Conservation (phyloP, 2,797 vertebrate species). For the Scomberomorus guttatus region DNA sequence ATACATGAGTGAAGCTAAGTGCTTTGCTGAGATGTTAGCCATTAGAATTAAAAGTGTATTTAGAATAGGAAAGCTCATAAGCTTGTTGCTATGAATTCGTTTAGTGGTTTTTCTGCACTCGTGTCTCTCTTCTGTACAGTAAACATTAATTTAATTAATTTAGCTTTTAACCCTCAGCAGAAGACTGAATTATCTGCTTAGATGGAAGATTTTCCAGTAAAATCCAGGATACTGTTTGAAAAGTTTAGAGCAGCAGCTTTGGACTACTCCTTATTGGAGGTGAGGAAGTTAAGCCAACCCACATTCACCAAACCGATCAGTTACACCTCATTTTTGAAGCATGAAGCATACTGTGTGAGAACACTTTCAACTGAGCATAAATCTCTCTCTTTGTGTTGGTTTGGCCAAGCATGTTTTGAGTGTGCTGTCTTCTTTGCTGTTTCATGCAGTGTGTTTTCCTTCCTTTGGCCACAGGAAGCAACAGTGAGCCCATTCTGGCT, state of each 20-base stretch:
- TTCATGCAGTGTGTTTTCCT: neutral
- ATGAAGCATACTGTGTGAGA: neutral
- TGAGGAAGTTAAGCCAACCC: neutral
- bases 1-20: neutral
- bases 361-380: neutral
- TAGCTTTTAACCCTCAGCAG: too few relatives aligned
- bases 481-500: neutral
- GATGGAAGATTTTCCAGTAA: neutral
- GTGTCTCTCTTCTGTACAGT: neutral
- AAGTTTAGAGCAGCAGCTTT: neutral
- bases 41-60: too few relatives aligned
- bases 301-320: neutral
- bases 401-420: too few relatives aligned
- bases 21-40: neutral
- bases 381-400: too few relatives aligned
- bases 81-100: neutral
- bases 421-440: too few relatives aligned
- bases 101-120: neutral
- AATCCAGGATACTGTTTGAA: neutral
- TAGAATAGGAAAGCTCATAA: neutral
- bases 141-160: too few relatives aligned
- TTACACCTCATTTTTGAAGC: neutral
- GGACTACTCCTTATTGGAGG: neutral
- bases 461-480: too few relatives aligned
- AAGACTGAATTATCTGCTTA: neutral